Evolutionary conservation across 2,113 vertebrate species (phyloP).

Genomic region (Forbesichthys papilliferus): DNA sequence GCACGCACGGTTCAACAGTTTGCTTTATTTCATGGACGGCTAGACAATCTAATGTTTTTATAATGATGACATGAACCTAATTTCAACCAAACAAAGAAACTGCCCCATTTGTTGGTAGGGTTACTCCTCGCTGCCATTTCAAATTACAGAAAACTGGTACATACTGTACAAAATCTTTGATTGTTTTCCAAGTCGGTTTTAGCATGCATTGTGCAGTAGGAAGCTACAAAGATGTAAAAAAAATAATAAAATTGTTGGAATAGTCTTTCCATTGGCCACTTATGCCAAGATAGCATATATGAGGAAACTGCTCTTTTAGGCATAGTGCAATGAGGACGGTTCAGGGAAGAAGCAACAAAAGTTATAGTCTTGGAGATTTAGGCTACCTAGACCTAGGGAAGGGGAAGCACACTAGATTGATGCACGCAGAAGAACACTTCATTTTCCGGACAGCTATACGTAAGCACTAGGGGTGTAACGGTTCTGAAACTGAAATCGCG

Average conservation of each 20-base stretch:
- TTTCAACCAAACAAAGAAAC: constrained; percentile 17
- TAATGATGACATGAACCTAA: constrained; percentile 12
- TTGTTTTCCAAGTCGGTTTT: neutral
- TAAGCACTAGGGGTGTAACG: neutral
- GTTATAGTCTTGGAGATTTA: neutral
- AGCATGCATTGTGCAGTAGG: neutral
- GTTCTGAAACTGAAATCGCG: no score
- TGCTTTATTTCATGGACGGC: constrained; percentile 26
- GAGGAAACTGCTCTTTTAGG: neutral
- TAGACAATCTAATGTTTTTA: constrained; percentile 17
- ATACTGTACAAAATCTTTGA: neutral
- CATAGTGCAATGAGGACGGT: no score
- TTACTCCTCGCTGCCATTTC: neutral
- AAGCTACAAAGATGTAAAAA: neutral
- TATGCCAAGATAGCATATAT: neutral
- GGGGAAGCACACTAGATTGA: neutral
- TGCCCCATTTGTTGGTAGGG: neutral
- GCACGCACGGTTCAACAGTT: constrained; percentile 4
- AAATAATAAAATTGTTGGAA: neutral
- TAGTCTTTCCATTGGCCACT: neutral
- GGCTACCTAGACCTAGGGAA: neutral
- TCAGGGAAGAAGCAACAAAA: neutral
- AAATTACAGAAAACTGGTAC: neutral
- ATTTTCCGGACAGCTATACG: constrained; percentile 15
- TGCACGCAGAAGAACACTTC: constrained; percentile 4